These are phyloP conservation scores for Aphelocoma californica DNA, from an alignment of 2,797 vertebrate genomes.

Conservation along the genomic window DNA sequence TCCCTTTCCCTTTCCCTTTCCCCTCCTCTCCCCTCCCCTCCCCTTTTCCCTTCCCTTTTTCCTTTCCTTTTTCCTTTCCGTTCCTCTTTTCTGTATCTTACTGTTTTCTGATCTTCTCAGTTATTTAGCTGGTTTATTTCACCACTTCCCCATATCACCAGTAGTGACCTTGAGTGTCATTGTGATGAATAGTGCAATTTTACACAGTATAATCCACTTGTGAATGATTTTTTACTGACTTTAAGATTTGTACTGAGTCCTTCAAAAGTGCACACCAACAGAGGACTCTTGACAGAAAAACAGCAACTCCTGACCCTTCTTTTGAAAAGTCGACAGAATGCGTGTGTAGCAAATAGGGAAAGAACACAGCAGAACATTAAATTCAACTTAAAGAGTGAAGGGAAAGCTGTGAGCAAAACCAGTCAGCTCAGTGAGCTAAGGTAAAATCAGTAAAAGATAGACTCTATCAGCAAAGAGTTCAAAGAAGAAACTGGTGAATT, in stretches of 20 bases:
- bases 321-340: not conserved
- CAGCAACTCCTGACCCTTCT: not conserved
- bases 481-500: not conserved
- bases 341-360: not conserved
- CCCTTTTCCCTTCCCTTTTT: no score
- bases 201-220: not conserved
- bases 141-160: not conserved
- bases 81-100: not conserved
- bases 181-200: conserved; percentile 11
- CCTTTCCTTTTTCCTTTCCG: no score
- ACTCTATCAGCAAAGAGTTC: not conserved
- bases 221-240: not conserved
- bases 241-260: not conserved
- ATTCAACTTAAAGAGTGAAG: not conserved
- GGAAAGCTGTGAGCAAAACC: not conserved
- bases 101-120: not conserved
- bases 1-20: no score
- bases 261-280: not conserved
- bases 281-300: not conserved
- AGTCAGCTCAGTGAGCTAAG: not conserved
- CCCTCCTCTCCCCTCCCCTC: no score
- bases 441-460: not conserved
- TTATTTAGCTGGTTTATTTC: not conserved
- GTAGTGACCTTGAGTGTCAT: not conserved
- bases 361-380: not conserved